Conservation (phyloP, 2,797 vertebrate genomes). For the Heterohyrax brucei region DNA sequence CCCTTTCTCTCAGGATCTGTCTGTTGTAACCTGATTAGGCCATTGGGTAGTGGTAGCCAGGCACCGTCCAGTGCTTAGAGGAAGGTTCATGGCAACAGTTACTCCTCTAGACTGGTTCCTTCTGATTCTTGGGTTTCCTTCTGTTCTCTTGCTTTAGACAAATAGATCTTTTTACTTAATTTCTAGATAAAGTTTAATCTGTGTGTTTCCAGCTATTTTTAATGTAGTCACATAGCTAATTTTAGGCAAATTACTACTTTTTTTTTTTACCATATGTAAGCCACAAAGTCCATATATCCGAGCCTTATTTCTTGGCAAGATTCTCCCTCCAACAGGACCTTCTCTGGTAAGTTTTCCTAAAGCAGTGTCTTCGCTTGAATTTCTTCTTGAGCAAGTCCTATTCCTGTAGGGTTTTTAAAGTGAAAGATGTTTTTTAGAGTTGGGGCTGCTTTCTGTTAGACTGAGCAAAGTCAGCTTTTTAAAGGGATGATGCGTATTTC, state of each 20-base stretch:
- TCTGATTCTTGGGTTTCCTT: too few relatives aligned
- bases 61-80: neutral
- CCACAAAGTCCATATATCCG: neutral
- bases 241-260: conserved; percentile 7
- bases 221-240: neutral
- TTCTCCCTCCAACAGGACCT: neutral
- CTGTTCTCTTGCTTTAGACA: too few relatives aligned
- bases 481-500: conserved; percentile 18
- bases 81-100: neutral
- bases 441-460: neutral
- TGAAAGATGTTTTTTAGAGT: conserved; percentile 8
- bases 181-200: neutral
- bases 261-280: neutral
- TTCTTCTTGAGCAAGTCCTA: neutral
- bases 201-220: neutral
- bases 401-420: neutral
- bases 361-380: neutral
- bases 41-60: neutral
- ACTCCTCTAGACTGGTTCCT: neutral
- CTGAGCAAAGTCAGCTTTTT: neutral
- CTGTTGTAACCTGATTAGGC: too few relatives aligned
- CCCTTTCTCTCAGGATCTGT: too few relatives aligned
- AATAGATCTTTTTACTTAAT: neutral
- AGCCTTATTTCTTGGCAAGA: neutral
- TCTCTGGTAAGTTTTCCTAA: neutral